Percentiles rank a stretch among this genome's conserved stretches.
phyloP scores from a whole-genome alignment of 2,888 invertebrate species.

The Acanthosepion pharaonis region DNA sequence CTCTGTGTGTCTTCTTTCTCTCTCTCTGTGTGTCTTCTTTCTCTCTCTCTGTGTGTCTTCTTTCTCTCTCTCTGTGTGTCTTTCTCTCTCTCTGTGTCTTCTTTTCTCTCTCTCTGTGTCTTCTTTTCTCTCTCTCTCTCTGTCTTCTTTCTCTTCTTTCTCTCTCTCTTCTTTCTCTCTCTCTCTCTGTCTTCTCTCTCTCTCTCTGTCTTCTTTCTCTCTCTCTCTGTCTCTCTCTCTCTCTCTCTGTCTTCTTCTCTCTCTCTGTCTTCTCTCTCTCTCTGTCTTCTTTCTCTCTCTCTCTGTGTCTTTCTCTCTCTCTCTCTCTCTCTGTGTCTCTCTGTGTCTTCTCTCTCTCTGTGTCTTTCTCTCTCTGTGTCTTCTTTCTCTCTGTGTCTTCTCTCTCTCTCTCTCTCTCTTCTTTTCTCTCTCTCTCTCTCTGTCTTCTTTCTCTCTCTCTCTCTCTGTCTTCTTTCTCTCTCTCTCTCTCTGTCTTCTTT shows the following conservation, averaged over 20 bases:
- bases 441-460: no score
- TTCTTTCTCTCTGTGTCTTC: no score
- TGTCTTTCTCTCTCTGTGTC: fast-evolving
- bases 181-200: not conserved
- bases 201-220: not conserved
- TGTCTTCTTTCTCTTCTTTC: not conserved
- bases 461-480: no score
- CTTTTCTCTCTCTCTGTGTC: not conserved
- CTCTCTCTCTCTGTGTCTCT: fast-evolving
- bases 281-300: not conserved
- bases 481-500: no score
- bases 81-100: not conserved
- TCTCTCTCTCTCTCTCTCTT: not conserved
- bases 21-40: fast-evolving
- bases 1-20: not conserved
- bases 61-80: not conserved
- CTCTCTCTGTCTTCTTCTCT: not conserved
- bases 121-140: not conserved
- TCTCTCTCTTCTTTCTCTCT: not conserved
- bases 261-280: no score
- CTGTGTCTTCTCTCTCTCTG: not conserved
- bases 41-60: not conserved
- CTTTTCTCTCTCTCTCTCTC: no score
- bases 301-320: not conserved
- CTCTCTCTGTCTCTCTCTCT: no score